These are phyloP conservation scores for Neotoxoptera formosana DNA, from an alignment of 1,140 invertebrate species.

Conservation along the genomic window DNA sequence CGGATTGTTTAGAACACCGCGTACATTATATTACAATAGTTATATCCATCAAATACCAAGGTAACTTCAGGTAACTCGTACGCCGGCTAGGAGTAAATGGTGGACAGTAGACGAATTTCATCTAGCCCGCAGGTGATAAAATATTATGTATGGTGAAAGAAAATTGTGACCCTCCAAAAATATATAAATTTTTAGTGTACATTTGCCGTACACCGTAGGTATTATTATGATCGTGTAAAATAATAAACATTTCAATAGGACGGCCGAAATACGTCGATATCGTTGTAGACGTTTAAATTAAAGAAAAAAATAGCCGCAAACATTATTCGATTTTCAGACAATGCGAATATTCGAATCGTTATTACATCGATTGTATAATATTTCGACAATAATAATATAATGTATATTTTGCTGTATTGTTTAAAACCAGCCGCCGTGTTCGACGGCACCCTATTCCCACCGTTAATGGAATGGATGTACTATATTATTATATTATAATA, in stretches of 20 bases:
- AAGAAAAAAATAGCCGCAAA: background rate
- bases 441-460: background rate
- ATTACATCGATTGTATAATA: background rate
- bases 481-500: background rate
- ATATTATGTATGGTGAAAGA: background rate
- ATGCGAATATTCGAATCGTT: background rate
- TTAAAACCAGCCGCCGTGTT: background rate
- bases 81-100: background rate
- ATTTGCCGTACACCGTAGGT: background rate
- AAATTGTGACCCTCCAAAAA: background rate
- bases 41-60: background rate
- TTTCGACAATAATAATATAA: background rate
- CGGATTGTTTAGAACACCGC: too few species aligned
- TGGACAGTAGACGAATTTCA: background rate
- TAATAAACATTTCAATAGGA: background rate
- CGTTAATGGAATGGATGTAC: background rate
- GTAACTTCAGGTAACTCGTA: background rate
- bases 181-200: background rate
- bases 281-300: background rate
- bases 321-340: background rate
- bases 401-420: background rate
- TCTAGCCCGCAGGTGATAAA: background rate
- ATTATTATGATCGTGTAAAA: background rate
- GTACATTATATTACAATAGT: too few species aligned
- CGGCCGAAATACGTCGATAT: background rate